phyloP scores from a whole-genome alignment of 2,888 invertebrate genomes.

The Iphiclides podalirius region DNA sequence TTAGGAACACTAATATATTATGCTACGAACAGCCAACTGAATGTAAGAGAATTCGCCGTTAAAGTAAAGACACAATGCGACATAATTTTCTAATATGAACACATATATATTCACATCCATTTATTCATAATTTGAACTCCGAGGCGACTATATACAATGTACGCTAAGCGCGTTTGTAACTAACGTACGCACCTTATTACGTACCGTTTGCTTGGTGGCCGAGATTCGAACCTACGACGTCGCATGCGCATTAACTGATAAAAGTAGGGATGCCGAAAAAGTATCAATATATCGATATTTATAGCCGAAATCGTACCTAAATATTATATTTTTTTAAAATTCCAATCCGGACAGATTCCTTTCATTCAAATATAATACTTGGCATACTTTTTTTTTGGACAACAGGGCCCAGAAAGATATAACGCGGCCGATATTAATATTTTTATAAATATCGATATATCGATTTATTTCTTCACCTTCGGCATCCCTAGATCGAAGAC shows the following conservation, averaged over 20 bases:
- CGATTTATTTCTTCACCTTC: too few relatives aligned
- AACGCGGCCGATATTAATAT: too few relatives aligned
- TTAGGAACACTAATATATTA: not conserved
- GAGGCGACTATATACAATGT: slow-evolving; percentile 19
- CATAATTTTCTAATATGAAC: slow-evolving; percentile 18
- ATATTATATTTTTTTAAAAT: too few relatives aligned
- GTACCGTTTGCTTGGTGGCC: not conserved
- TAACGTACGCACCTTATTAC: not conserved
- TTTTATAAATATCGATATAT: too few relatives aligned
- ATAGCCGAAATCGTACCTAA: too few relatives aligned
- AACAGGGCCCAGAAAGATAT: too few relatives aligned
- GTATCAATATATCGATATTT: too few relatives aligned
- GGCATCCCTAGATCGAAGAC: not conserved
- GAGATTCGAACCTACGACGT: not conserved
- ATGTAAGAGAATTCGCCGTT: slow-evolving; percentile 14
- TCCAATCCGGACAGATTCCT: too few relatives aligned
- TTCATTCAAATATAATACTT: too few relatives aligned
- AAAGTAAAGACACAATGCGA: not conserved
- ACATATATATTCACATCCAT: slow-evolving; percentile 21
- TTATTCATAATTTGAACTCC: slow-evolving; percentile 16
- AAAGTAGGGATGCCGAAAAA: too few relatives aligned
- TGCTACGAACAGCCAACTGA: slow-evolving; percentile 15
- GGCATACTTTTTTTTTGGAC: too few relatives aligned
- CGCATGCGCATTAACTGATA: too few relatives aligned
- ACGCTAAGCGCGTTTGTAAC: not conserved